A percentile compares a stretch with the other conserved stretches of the same genome.
Evolutionary conservation across 2,888 invertebrate species (phyloP).

Genomic region (Drosophila testacea): DNA sequence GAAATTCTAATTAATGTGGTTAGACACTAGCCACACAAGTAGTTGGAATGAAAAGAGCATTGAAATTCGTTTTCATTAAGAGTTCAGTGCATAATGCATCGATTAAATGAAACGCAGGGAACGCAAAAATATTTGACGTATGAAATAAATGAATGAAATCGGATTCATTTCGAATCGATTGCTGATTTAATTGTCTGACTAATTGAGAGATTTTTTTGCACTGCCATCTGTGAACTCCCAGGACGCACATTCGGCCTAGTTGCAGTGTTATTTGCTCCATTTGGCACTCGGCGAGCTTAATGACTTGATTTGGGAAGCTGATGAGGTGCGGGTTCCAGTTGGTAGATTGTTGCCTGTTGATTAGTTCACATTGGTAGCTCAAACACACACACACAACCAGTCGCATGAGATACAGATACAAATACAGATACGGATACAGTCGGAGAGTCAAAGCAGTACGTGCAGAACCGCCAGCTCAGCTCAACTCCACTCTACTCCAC

Average conservation of each 20-base stretch:
- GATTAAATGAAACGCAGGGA: slow-evolving; percentile 10
- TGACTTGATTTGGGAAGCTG: slow-evolving; percentile 81
- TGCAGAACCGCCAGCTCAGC: slow-evolving; percentile 51
- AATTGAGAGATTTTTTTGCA: slow-evolving; percentile 84
- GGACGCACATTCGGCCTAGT: slow-evolving; percentile 65
- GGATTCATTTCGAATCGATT: slow-evolving; percentile 73
- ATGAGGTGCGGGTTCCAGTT: slow-evolving; percentile 63
- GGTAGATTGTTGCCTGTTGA: slow-evolving; percentile 72
- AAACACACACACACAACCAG: slow-evolving; percentile 16
- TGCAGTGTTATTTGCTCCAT: slow-evolving; percentile 74
- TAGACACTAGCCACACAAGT: slow-evolving; percentile 16
- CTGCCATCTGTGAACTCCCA: slow-evolving; percentile 71
- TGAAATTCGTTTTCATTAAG: slow-evolving; percentile 1
- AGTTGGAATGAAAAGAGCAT: slow-evolving; percentile 1
- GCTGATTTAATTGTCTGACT: slow-evolving; percentile 85
- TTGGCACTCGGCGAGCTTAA: slow-evolving; percentile 79
- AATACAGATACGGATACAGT: slow-evolving; percentile 22
- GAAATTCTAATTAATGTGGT: slow-evolving; percentile 10
- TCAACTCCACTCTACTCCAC: slow-evolving; percentile 1
- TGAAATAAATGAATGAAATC: slow-evolving; percentile 59
- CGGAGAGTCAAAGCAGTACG: slow-evolving; percentile 39
- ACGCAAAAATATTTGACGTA: slow-evolving; percentile 45
- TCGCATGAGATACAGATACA: slow-evolving; percentile 4
- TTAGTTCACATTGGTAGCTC: slow-evolving; percentile 60
- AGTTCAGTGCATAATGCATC: slow-evolving; percentile 13